phyloP scores from a whole-genome alignment of 2,888 invertebrate species.

The Pecten maximus region DNA sequence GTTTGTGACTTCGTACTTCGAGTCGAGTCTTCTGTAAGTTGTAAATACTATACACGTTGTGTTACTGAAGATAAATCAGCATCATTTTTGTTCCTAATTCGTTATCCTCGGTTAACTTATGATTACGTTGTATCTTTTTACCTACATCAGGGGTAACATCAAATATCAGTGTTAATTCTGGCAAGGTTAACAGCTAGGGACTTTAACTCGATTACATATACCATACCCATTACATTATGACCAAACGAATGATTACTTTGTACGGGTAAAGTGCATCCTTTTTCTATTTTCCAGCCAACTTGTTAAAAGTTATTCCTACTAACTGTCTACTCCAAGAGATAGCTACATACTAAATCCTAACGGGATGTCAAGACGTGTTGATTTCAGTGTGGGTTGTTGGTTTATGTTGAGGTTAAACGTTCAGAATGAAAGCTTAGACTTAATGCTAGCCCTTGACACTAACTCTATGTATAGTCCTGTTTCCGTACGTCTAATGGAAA shows the following conservation, averaged over 20 bases:
- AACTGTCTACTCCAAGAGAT: background rate
- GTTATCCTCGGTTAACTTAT: background rate
- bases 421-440: background rate
- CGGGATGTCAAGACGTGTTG: background rate
- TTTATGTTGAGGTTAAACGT: constrained; percentile 7
- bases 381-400: background rate
- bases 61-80: background rate
- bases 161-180: background rate
- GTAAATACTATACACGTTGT: too few relatives aligned
- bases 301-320: constrained; percentile 12
- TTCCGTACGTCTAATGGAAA: background rate
- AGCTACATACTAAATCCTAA: background rate
- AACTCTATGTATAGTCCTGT: background rate
- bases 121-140: background rate
- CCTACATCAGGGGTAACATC: background rate
- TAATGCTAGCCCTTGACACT: background rate
- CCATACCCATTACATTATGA: background rate
- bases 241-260: constrained; percentile 1
- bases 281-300: background rate
- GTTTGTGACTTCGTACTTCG: too few relatives aligned
- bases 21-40: too few relatives aligned
- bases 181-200: background rate
- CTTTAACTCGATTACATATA: background rate
- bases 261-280: constrained; percentile 21
- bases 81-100: background rate